phyloP scores from a whole-genome alignment of 2,113 vertebrate genomes.

The Microtus oregoni region DNA sequence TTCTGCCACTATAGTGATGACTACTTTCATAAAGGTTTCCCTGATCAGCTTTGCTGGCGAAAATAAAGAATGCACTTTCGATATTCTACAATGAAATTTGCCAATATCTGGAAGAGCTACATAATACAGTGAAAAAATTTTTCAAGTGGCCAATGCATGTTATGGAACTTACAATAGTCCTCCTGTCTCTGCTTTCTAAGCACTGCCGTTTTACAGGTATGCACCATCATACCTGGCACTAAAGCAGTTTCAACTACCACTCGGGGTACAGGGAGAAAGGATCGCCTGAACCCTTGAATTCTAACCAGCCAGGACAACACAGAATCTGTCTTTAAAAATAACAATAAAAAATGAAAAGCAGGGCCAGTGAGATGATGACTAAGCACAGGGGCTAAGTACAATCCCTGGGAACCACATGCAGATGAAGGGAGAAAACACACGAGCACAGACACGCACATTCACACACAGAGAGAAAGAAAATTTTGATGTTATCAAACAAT shows the following conservation, averaged over 20 bases:
- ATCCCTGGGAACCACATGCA: neutral
- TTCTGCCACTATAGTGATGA: too few species aligned
- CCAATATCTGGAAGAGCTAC: too few species aligned
- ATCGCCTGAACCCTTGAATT: neutral
- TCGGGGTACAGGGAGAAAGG: neutral
- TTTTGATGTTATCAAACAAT: constrained; percentile 45
- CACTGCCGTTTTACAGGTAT: neutral
- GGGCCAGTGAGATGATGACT: neutral
- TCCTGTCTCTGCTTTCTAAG: neutral
- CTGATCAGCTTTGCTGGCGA: too few species aligned
- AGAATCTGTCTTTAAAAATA: neutral
- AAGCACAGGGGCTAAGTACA: neutral
- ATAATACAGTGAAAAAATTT: constrained; percentile 34
- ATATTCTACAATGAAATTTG: too few species aligned
- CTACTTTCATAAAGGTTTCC: too few species aligned
- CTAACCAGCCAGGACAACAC: neutral
- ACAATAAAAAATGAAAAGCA: neutral
- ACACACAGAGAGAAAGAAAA: neutral
- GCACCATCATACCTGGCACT: neutral
- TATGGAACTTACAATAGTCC: neutral
- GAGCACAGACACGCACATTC: neutral
- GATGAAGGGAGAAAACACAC: neutral
- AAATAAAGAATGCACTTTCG: too few species aligned
- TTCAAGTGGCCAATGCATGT: neutral
- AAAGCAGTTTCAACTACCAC: constrained; percentile 29